Base-by-base conservation (phyloP, 1,140 invertebrate species). In the Pogonus chalceus region DNA sequence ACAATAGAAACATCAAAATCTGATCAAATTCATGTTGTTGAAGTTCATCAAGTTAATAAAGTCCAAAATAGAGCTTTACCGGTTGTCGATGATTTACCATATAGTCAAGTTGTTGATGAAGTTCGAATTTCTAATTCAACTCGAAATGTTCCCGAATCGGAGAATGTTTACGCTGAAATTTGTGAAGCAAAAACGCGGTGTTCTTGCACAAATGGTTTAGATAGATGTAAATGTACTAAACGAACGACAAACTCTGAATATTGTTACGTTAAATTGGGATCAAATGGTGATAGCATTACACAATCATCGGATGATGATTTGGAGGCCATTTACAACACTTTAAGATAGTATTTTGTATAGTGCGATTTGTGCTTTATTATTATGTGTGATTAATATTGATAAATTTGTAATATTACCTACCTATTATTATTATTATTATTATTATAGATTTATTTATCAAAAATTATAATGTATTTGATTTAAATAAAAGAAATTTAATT, bases 161-260 rank as follows among this genome's bases (percentile, higher is more conserved):
- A 66, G 39, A 66, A 66, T 59, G 63, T 66, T 35, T 66, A 66
- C 51, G 65, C 63, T 18, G 65, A 66, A 56, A 66, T 66, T 52
- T 62, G 62, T 50, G 64, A 65, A 21, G 20, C 18, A n/a, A 47
- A 4, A 20, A 22, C 52, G 49, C 46, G 55, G 51, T 56, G 31
- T 48, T 52, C 51, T 49, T 61, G 55, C 52, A 61, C 60, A 61
- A 60, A 61, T 59, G 61, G 54, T 58, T 59, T 52, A 47, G 54
- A 51, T 31, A 57, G 51, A 46, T 64, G 61, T 56, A 55, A 59
- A 35, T 61, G 58, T 50, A 18, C 37, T 4, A 62, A 56, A 48
- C 58, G 62, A 49, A 55, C 49, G 22, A 16, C 12, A 22, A 58
- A 58, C 56, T 54, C 55, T 26, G 62, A 65, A 55, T 66, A 66